These are phyloP conservation scores for Apteryx owenii DNA, from an alignment of 2,113 vertebrate species.

Conservation along the genomic window DNA sequence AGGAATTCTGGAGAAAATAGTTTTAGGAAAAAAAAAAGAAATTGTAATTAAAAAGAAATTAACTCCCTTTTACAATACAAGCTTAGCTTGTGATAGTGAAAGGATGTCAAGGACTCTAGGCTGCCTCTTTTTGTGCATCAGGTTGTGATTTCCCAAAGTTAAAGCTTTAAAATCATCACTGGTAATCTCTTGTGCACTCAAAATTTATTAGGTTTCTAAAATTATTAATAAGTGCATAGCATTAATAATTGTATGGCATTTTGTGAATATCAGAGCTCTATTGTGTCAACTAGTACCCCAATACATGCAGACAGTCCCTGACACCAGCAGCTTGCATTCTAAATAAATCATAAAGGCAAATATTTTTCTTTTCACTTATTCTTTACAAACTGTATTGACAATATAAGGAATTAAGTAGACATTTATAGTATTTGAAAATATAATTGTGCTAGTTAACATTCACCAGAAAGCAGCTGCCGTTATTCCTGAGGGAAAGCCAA, in stretches of 20 bases:
- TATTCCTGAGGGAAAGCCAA: slow-evolving; percentile 22
- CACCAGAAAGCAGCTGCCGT: slow-evolving; percentile 37
- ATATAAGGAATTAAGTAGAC: slow-evolving; percentile 45
- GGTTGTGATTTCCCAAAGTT: not conserved
- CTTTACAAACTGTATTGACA: slow-evolving; percentile 41
- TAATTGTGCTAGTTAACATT: slow-evolving; percentile 50
- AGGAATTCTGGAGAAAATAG: not conserved
- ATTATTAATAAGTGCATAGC: not conserved
- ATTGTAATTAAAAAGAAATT: not conserved
- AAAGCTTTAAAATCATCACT: not conserved
- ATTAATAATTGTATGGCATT: not conserved
- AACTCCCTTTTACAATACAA: not conserved
- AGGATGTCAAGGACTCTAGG: not conserved
- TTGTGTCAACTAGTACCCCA: not conserved
- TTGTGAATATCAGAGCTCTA: not conserved
- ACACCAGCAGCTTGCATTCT: not conserved
- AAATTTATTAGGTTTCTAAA: not conserved
- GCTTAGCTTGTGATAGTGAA: not conserved
- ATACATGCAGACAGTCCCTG: not conserved
- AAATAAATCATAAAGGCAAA: slow-evolving; percentile 27
- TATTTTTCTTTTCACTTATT: slow-evolving; percentile 55
- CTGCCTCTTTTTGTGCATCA: not conserved
- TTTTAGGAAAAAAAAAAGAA: not conserved
- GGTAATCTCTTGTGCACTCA: not conserved
- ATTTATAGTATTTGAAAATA: slow-evolving; percentile 45